Conservation (phyloP, 1,140 invertebrate species). For the Camponotus vicinus region DNA sequence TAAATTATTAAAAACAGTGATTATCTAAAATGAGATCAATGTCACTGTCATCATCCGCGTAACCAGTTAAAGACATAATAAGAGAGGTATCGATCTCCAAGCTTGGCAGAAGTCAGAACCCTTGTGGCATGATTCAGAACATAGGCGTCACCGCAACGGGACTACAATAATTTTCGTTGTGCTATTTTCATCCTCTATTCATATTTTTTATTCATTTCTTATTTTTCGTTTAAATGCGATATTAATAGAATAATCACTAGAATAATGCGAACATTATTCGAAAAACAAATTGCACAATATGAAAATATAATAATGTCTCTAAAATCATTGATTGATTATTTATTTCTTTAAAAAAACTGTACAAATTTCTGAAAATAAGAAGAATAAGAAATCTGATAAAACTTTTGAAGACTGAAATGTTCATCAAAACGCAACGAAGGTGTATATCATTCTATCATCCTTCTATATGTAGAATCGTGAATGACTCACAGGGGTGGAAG, state of each 20-base stretch:
- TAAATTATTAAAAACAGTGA: constrained; percentile 13
- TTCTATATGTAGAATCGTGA: constrained; percentile 28
- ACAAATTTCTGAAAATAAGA: neutral
- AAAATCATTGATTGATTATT: constrained; percentile 1
- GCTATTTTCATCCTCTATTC: constrained; percentile 6
- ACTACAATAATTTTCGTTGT: constrained; percentile 6
- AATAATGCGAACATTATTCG: neutral
- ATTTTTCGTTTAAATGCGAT: neutral
- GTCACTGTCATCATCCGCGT: neutral
- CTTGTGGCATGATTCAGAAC: constrained; percentile 61
- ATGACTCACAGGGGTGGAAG: constrained; percentile 72
- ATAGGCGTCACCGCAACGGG: constrained; percentile 49
- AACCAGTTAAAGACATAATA: constrained; percentile 66
- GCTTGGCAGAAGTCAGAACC: constrained; percentile 45
- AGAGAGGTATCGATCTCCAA: constrained; percentile 63
- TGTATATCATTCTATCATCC: neutral
- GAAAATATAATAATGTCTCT: neutral
- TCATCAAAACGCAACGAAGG: constrained; percentile 19
- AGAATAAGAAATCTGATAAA: neutral
- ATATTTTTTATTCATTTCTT: neutral
- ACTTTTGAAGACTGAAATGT: neutral
- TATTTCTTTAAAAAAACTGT: neutral
- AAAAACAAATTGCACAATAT: constrained; percentile 6
- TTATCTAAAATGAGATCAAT: neutral
- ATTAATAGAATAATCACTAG: neutral